Evolutionary conservation across 1,140 invertebrate species (phyloP).

Genomic region (Araneus ventricosus): DNA sequence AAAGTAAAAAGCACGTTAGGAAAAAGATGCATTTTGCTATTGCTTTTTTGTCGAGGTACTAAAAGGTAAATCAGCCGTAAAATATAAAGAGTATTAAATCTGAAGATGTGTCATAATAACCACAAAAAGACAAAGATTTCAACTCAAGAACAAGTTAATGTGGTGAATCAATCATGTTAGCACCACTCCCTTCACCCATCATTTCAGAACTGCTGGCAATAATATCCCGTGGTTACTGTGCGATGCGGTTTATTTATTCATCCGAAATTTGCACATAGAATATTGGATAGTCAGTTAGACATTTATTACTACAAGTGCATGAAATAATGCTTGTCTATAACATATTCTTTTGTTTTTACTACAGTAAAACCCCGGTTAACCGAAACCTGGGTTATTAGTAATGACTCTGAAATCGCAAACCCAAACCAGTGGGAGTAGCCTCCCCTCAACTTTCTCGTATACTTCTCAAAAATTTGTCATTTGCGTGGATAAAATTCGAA

Average conservation of each 20-base stretch:
- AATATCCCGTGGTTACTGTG: neutral
- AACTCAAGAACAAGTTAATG: neutral
- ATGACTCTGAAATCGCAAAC: too few species aligned
- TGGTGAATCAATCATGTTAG: neutral
- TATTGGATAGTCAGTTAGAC: neutral
- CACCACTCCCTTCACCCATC: neutral
- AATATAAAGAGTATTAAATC: too few species aligned
- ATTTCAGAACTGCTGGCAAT: neutral
- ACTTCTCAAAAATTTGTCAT: too few species aligned
- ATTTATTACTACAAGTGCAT: neutral
- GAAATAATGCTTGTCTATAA: neutral
- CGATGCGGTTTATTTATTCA: neutral
- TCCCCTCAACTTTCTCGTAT: too few species aligned
- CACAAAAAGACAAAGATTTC: neutral
- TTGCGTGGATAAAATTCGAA: too few species aligned
- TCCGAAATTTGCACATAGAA: neutral
- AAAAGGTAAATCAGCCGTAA: too few species aligned
- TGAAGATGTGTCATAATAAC: neutral
- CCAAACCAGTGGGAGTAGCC: too few species aligned
- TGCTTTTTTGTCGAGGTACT: too few species aligned
- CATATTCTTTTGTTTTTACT: neutral
- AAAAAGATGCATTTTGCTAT: too few species aligned
- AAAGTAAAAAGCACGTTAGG: too few species aligned
- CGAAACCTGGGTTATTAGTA: too few species aligned
- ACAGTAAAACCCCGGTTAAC: too few species aligned